Percentiles rank a stretch among this genome's conserved stretches.
These are phyloP conservation scores for Sparus aurata DNA, from an alignment of 2,797 vertebrate genomes.

Conservation along the genomic window DNA sequence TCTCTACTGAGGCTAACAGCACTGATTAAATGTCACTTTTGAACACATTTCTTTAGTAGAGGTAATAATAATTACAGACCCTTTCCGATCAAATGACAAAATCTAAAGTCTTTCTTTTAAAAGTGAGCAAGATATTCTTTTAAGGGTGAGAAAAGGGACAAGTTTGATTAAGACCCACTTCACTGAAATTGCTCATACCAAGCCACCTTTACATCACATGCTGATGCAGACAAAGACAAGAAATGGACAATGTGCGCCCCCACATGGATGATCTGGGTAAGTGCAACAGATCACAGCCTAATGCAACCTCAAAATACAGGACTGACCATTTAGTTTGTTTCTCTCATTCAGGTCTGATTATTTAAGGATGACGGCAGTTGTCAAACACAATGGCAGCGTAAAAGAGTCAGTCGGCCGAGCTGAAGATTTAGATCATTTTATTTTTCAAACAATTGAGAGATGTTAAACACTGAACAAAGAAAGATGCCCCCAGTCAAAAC, in stretches of 20 bases:
- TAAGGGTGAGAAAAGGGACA: not conserved
- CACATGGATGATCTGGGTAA: slow-evolving; percentile 55
- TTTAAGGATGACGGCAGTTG: not conserved
- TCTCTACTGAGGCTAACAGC: not conserved
- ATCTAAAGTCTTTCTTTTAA: not conserved
- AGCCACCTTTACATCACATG: not conserved
- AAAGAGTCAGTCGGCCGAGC: slow-evolving; percentile 51
- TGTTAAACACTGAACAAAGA: slow-evolving; percentile 88
- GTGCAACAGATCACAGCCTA: slow-evolving; percentile 30
- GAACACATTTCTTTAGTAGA: not conserved
- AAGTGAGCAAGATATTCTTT: not conserved
- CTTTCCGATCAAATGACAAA: not conserved
- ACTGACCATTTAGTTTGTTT: not conserved
- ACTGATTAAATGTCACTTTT: not conserved
- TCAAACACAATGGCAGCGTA: not conserved
- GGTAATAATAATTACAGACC: not conserved
- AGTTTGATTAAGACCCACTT: not conserved
- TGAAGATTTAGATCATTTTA: slow-evolving; percentile 84
- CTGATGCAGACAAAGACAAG: slow-evolving; percentile 4
- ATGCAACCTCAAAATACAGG: slow-evolving; percentile 6
- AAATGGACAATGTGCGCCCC: slow-evolving; percentile 53
- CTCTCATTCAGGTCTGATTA: not conserved
- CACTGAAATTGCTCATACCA: not conserved
- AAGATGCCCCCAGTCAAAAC: slow-evolving; percentile 79
- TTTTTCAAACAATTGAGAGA: slow-evolving; percentile 87